phyloP scores from a whole-genome alignment of 2,113 vertebrate species.

The Hippotragus niger region DNA sequence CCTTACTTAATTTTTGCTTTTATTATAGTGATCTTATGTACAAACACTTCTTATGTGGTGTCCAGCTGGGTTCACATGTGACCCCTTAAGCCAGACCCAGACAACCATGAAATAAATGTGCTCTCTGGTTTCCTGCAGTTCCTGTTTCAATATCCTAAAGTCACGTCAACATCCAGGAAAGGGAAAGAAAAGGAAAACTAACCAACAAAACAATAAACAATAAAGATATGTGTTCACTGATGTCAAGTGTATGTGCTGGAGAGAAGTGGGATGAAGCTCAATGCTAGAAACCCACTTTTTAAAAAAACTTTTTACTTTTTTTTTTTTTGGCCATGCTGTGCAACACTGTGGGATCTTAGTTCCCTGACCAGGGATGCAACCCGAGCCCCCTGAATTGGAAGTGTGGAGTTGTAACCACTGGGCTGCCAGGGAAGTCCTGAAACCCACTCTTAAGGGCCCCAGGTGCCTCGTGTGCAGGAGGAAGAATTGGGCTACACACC shows the following conservation, averaged over 20 bases:
- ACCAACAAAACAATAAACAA: too few relatives aligned
- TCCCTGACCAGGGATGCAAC: not conserved
- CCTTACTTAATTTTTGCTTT: not conserved
- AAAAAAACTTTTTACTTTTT: not conserved
- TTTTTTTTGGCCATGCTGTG: not conserved
- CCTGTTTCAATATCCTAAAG: not conserved
- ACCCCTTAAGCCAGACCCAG: not conserved
- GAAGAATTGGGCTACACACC: constrained; percentile 76
- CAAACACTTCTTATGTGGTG: not conserved
- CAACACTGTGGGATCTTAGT: not conserved
- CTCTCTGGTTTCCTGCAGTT: not conserved
- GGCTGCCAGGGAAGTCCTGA: not conserved
- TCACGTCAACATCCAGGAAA: not conserved
- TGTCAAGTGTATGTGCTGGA: rapidly evolving
- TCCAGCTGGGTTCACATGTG: not conserved
- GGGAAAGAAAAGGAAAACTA: not conserved
- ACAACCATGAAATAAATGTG: not conserved
- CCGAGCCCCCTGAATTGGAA: not conserved
- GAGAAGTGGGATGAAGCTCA: too few relatives aligned
- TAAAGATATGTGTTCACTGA: not conserved
- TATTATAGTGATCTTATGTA: not conserved
- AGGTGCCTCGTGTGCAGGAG: rapidly evolving
- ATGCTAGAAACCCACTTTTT: not conserved
- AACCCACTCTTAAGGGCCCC: not conserved
- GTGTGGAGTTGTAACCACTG: not conserved